Conservation (phyloP, 2,113 vertebrate species). For the Cebidichthys violaceus region DNA sequence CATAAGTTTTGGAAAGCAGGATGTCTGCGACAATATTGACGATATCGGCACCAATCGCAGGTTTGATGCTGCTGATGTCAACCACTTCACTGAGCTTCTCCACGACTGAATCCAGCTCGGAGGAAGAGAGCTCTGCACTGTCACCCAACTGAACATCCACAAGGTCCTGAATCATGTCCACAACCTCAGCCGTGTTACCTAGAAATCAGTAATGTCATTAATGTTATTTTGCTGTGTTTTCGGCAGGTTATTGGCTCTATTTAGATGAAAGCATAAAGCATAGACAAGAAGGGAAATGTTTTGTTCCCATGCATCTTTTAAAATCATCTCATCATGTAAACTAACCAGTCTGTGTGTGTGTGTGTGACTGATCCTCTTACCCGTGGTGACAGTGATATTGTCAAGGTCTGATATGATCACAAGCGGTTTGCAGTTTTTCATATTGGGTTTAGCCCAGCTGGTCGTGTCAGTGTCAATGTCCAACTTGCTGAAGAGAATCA, state of each 20-base stretch:
- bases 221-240: not conserved
- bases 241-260: not conserved
- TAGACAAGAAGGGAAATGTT: not conserved
- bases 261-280: not conserved
- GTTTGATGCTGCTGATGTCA: constrained; percentile 47
- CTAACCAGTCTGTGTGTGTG: not conserved
- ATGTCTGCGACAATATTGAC: constrained; percentile 72
- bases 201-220: not conserved
- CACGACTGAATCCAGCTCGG: constrained; percentile 77
- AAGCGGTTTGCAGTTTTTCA: constrained; percentile 81
- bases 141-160: constrained; percentile 49
- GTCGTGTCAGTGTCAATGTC: constrained; percentile 69
- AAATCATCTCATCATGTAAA: not conserved
- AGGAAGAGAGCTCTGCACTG: constrained; percentile 40
- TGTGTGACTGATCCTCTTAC: constrained; percentile 75
- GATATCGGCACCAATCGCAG: constrained; percentile 59
- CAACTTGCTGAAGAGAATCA: constrained; percentile 70
- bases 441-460: constrained; percentile 84
- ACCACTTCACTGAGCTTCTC: constrained; percentile 79
- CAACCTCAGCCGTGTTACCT: constrained; percentile 80
- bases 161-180: constrained; percentile 75
- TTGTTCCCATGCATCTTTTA: not conserved
- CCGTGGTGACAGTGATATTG: constrained; percentile 83
- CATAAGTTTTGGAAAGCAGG: constrained; percentile 70
- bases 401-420: constrained; percentile 83